phyloP scores from a whole-genome alignment of 1,140 invertebrate species.

The Eumaeus atala region DNA sequence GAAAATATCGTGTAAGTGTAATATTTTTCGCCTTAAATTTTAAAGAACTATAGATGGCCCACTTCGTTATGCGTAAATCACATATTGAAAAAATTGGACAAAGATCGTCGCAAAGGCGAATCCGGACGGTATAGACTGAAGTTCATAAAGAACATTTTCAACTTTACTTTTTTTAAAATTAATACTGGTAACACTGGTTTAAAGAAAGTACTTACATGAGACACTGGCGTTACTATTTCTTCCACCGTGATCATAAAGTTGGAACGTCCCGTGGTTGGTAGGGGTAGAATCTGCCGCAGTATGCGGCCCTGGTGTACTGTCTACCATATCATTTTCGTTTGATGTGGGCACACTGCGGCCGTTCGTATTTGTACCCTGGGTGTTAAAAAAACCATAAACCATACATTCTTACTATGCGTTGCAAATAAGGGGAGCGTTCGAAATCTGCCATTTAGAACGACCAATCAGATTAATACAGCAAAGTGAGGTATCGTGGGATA shows the following conservation, averaged over 20 bases:
- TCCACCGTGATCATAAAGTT: slow-evolving; percentile 52
- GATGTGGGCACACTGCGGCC: slow-evolving; percentile 32
- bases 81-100: too few relatives aligned
- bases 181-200: background rate
- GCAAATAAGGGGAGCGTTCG: background rate
- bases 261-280: slow-evolving; percentile 59
- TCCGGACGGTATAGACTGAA: too few relatives aligned
- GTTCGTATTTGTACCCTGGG: slow-evolving; percentile 33
- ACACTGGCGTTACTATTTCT: slow-evolving; percentile 41
- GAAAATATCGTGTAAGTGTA: too few relatives aligned
- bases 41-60: too few relatives aligned
- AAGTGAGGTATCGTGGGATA: too few relatives aligned
- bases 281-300: slow-evolving; percentile 41
- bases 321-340: slow-evolving; percentile 58
- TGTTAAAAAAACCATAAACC: background rate
- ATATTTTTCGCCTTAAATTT: too few relatives aligned
- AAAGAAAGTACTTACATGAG: slow-evolving; percentile 38
- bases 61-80: too few relatives aligned
- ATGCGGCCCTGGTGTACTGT: slow-evolving; percentile 44
- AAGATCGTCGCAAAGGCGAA: too few relatives aligned
- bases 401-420: background rate
- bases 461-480: too few relatives aligned
- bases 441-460: background rate
- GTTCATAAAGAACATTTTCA: too few relatives aligned
- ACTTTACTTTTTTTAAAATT: background rate